Base-by-base conservation (phyloP, 2,888 invertebrate genomes). In the Thumatha senex region DNA sequence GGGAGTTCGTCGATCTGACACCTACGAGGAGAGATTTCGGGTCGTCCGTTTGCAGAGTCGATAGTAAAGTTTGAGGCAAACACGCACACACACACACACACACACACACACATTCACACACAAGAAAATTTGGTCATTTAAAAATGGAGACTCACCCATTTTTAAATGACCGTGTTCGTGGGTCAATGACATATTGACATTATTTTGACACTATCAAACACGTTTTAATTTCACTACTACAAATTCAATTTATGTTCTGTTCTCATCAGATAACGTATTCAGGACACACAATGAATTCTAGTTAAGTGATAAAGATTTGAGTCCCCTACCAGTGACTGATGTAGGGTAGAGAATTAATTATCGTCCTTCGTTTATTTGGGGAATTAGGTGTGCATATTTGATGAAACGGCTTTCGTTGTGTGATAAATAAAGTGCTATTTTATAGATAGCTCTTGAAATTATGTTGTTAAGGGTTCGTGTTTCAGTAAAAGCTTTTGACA, bases 311-410 rank as follows among this genome's bases (percentile, higher is more conserved):
- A 65, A 61, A 51, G 54, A 57, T 49, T 49, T 40, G 18, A 45
- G 52, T 46, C 50, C 48, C 18, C 43, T 36, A 57, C 48, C 1
- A 14, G 52, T 60, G 64, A 67, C 47, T 44, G 54, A 50, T 52
- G 39, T 42, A 13, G 40, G 51, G 50, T 52, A 48, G 48, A 39
- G 55, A 65, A 67, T 67, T 65, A 58, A 67, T 67, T 67, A 65
- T 58, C 52, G 15, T 51, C 47, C 47, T 47, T 61, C 53, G 53
- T 55, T 65, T 58, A 67, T 65, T 51, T 36, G 30, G 51, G 44
- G 44, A 51, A 67, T 55, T 55, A 47, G 48, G 35, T 40, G 40
- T 65, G 67, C 51, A 65, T 67, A 67, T 58, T 65, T 65, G 52
- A 67, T 63, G 46, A 49, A 48, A 7, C 29, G 35, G 42, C 48